phyloP scores from a whole-genome alignment of 2,113 vertebrate species.

The Corythoichthys intestinalis region DNA sequence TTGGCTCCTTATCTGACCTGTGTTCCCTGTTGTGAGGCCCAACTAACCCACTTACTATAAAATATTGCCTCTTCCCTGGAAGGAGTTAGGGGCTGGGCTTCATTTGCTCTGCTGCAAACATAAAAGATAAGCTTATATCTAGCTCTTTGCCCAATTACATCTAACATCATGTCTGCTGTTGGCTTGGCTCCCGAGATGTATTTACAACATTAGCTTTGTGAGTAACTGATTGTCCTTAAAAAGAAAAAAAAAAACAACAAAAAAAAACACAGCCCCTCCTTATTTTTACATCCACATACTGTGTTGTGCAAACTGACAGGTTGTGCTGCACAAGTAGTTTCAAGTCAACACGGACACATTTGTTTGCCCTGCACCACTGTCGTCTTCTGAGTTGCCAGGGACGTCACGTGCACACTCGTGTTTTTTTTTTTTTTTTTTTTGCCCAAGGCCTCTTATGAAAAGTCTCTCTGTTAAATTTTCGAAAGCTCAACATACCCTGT shows the following conservation, averaged over 20 bases:
- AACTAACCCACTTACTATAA: constrained; percentile 32
- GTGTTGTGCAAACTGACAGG: background rate
- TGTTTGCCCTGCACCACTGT: background rate
- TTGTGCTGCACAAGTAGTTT: background rate
- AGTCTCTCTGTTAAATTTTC: constrained; percentile 1
- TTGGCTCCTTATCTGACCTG: constrained; percentile 16
- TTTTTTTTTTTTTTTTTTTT: background rate
- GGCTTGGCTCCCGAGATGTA: constrained; percentile 6
- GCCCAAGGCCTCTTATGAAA: background rate
- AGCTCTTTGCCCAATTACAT: constrained; percentile 33
- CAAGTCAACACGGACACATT: background rate
- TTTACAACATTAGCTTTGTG: constrained; percentile 17
- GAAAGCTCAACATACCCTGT: background rate
- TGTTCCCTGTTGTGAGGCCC: constrained; percentile 13
- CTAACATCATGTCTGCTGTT: constrained; percentile 24
- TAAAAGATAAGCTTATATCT: constrained; percentile 38
- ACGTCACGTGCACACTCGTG: background rate
- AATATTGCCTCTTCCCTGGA: constrained; percentile 25
- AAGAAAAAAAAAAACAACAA: background rate
- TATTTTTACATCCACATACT: background rate
- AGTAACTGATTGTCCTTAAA: constrained; percentile 29
- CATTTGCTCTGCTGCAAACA: constrained; percentile 32
- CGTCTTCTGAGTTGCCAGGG: background rate
- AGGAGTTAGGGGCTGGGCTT: constrained; percentile 13
- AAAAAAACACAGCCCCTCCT: constrained; percentile 20